Evolutionary conservation across 2,113 vertebrate species (phyloP).

Genomic region (Pachyramphus minor): DNA sequence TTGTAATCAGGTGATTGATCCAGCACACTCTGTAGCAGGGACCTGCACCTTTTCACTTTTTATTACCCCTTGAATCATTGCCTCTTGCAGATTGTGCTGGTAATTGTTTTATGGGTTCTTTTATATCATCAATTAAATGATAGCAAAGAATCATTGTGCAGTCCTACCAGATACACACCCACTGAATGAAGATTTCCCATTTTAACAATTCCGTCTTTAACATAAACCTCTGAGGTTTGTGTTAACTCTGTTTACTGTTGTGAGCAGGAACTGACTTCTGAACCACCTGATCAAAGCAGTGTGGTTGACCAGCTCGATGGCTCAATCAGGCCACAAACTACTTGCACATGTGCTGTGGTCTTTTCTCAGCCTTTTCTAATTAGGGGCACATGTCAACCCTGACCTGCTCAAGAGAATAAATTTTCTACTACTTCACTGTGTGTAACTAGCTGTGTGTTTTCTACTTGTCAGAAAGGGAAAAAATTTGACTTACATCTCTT

Average conservation of each 20-base stretch:
- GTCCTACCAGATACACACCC: neutral
- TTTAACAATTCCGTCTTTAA: neutral
- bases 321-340: neutral
- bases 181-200: neutral
- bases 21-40: neutral
- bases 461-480: neutral
- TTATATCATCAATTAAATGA: neutral
- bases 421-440: neutral
- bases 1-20: neutral
- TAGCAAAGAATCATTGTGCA: neutral
- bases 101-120: neutral
- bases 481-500: neutral
- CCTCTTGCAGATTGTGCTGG: neutral
- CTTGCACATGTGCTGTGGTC: neutral
- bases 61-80: neutral
- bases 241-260: neutral
- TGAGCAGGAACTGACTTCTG: neutral
- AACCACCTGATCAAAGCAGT: neutral
- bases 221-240: neutral
- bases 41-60: neutral
- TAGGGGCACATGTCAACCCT: neutral
- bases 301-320: neutral
- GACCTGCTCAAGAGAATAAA: neutral
- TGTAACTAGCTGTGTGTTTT: neutral
- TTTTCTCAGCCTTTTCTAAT: neutral